Base-by-base conservation (phyloP, 1,140 invertebrate species). In the Eupristina koningsbergeri region DNA sequence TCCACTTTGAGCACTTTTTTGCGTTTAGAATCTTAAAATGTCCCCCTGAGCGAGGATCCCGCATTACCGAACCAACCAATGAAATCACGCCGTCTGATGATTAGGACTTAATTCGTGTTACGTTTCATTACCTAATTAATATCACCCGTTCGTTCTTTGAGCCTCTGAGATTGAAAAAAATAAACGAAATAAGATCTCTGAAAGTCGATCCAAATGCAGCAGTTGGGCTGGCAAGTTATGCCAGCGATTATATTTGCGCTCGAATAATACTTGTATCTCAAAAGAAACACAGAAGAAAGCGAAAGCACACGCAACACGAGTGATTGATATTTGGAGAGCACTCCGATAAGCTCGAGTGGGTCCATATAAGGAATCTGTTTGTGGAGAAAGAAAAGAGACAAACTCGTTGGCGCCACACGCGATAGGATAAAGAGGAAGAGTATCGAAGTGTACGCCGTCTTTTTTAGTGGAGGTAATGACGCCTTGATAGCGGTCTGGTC, bases 101-200 rank as follows among this genome's bases (percentile, higher is more conserved):
- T 69, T 69, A 69, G 3, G 39, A 69, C 22, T 39, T 17, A 69
- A 6, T 15, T 39, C 13, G 31, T 39, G 22, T 69, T 69, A 69
- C 34, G 64, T 39, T 69, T 39, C 8, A 69, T 69, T 69, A 34
- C 17, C 34, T 69, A 39, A 69, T 69, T 69, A 69, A 64, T 39
- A 2, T 39, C 19, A 34, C 47, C 64, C 64, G 64, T 69, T 39
- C n/a, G n/a, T n/a, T n/a, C n/a, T n/a, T n/a, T n/a, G n/a, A n/a
- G n/a, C n/a, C n/a, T n/a, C n/a, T n/a, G n/a, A n/a, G n/a, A n/a
- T n/a, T n/a, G n/a, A n/a, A n/a, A n/a, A n/a, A n/a, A n/a, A n/a
- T n/a, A n/a, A 5, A 45, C 6, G 41, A 5, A 45, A 45, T 45
- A 45, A 45, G 41, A 45, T 45, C 41, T 5, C 41, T 45, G 41